Base-by-base conservation (phyloP, 2,113 vertebrate genomes). In the Periophthalmus modestus region DNA sequence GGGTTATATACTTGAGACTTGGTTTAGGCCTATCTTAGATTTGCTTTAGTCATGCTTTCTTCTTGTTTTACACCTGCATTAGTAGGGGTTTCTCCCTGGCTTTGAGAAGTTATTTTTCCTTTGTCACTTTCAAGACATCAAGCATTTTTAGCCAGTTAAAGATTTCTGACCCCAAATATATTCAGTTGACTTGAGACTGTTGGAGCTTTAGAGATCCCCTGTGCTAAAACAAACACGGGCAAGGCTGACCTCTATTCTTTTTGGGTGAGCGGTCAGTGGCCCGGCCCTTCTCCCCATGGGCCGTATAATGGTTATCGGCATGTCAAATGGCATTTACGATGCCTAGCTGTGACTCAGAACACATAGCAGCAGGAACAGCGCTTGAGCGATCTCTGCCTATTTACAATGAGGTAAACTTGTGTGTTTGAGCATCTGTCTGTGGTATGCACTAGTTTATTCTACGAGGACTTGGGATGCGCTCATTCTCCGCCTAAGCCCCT, bases 301-400 rank as follows among this genome's bases (percentile, higher is more conserved):
- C 68, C 75, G 28, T 66, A 76, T 72, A 83, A 75, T 15, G 72
- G 48, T 73, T 72, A 79, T 85, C 82, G 85, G 79, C 68, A 77
- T 65, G 82, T 85, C 83, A 87, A 80, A 90, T 81, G 82, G 83
- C 72, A 79, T 91, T 89, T 91, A 88, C 82, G 77, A 78, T 5
- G 33, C 66, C 36, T 55, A 79, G 63, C 81, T 87, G 87, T 28
- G 81, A 85, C 70, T 85, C 46, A 19, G 52, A 69, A 75, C 58
- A 19, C 23, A 7, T 9, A 63, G 33, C 83, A 77, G 33, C 62
- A 69, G 82, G 80, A 85, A 87, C 78, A 85, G 74, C 79, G 91
- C 92, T 90, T 89, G 28, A 75, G 72, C 55, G 74, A 81, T 50
- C 71, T 67, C 14, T 78, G 46, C 65, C 73, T 81, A 68, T 85